phyloP scores from a whole-genome alignment of 2,888 invertebrate genomes.

The Zhengitettix transpicula region DNA sequence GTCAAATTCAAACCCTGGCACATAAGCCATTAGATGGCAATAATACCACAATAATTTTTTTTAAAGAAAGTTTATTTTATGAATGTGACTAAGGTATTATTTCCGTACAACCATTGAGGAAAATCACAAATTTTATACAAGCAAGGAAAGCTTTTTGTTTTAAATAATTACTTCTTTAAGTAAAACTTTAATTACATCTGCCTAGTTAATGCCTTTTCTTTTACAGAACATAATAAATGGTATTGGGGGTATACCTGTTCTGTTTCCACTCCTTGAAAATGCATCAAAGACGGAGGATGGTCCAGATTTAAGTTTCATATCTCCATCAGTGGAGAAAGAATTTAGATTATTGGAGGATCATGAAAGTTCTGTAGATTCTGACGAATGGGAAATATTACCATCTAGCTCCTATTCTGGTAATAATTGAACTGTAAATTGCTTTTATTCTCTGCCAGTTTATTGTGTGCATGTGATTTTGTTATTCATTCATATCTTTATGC shows the following conservation, averaged over 20 bases:
- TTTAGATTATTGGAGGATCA: constrained; percentile 12
- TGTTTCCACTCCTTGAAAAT: constrained; percentile 38
- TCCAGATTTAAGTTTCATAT: constrained; percentile 13
- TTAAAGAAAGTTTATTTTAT: too few relatives aligned
- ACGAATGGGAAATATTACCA: constrained; percentile 37
- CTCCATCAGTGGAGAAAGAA: constrained; percentile 12
- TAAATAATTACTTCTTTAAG: too few relatives aligned
- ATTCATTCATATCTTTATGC: neutral
- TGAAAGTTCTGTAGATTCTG: constrained; percentile 24
- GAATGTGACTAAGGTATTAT: too few relatives aligned
- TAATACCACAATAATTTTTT: too few relatives aligned
- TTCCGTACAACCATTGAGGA: too few relatives aligned
- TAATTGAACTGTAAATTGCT: neutral
- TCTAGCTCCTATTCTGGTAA: constrained; percentile 21
- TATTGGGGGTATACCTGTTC: constrained; percentile 39
- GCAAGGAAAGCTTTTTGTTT: too few relatives aligned
- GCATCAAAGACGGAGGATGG: constrained; percentile 13
- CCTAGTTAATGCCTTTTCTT: neutral
- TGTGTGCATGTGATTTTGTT: too few relatives aligned
- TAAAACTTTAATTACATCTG: too few relatives aligned
- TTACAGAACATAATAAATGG: constrained; percentile 36
- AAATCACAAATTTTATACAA: too few relatives aligned
- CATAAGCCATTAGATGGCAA: too few relatives aligned
- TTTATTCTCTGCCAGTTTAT: neutral
- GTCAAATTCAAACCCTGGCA: too few relatives aligned